Base-by-base conservation (phyloP, 2,113 vertebrate genomes). In the Chitala chitala region DNA sequence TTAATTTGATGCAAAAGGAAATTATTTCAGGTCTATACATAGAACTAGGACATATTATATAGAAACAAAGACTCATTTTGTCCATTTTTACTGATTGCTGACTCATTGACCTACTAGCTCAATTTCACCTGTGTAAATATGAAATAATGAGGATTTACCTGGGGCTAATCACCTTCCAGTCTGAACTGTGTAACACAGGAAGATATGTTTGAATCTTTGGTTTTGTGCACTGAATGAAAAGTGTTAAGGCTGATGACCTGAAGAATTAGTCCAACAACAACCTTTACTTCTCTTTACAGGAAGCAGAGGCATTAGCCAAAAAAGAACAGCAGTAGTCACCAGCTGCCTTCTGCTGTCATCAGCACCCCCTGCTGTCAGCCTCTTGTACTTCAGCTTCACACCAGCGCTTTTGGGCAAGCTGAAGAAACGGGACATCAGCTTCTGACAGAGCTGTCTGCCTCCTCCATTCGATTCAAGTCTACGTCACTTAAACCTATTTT, bases 291-390 rank as follows among this genome's bases (percentile, higher is more conserved):
- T 38, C 40, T 77, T 66, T 69, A 61, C 84, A 91, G 90, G 90
- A 91, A 76, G 90, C 90, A 0, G 88, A 88, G 75, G 90, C 89
- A 76, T 75, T 86, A 50, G 78, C 82, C 3, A 90, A 85, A 84
- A 88, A 83, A 75, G 79, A 76, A 1, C 89, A 88, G 82, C 85
- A 90, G 85, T 91, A 90, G 85, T 81, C 78, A 76, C 1, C 26
- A 69, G 42, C 22, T 22, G 77, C 70, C 75, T 71, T 79, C 76
- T 79, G 64, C 40, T 2, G 26, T 33, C 48, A 15, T 77, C 50
- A 20, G 17, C 64, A 31, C 36, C 63, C 78, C 33, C 56, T 42
- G 26, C 20, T 77, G 54, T 44, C 51, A 58, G 40, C 46, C 29
- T 75, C 56, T 29, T 61, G 36, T 78, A 71, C 71, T 74, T 51